phyloP scores from a whole-genome alignment of 2,797 vertebrate genomes.

The Myioborus miniatus region DNA sequence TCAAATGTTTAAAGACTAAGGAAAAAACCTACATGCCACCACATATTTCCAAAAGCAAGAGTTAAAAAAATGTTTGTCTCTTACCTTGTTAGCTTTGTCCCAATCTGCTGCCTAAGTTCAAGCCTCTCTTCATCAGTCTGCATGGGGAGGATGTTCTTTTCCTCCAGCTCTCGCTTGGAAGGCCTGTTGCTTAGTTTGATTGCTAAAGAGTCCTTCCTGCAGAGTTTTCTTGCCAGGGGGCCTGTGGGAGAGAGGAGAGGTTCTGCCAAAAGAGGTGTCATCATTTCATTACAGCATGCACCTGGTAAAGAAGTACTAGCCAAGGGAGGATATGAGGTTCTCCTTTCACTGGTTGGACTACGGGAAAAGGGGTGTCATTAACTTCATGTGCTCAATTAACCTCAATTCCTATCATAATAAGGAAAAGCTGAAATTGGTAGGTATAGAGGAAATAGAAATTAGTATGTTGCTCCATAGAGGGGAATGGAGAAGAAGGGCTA shows the following conservation, averaged over 20 bases:
- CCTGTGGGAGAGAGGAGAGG: constrained; percentile 76
- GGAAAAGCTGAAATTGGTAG: background rate
- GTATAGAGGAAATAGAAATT: background rate
- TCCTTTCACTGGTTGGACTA: background rate
- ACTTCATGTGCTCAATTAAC: background rate
- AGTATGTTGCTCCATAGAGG: background rate
- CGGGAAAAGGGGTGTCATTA: background rate
- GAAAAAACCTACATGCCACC: background rate
- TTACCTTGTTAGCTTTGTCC: constrained; percentile 95
- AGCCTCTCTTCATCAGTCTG: constrained; percentile 95
- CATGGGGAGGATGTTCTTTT: constrained; percentile 97
- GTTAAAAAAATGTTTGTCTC: background rate
- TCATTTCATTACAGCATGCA: background rate
- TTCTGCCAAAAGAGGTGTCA: constrained; percentile 36
- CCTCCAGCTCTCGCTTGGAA: constrained; percentile 93
- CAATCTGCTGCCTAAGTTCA: constrained; percentile 94
- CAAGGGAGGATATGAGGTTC: background rate
- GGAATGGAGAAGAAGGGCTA: background rate
- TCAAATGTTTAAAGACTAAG: background rate
- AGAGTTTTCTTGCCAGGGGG: constrained; percentile 92
- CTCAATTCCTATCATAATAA: background rate
- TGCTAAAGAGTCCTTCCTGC: constrained; percentile 97
- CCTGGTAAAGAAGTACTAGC: background rate
- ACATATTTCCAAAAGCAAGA: background rate
- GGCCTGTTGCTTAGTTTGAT: constrained; percentile 98